Conservation (phyloP, 2,888 invertebrate species). For the Danaus chrysippus region DNA sequence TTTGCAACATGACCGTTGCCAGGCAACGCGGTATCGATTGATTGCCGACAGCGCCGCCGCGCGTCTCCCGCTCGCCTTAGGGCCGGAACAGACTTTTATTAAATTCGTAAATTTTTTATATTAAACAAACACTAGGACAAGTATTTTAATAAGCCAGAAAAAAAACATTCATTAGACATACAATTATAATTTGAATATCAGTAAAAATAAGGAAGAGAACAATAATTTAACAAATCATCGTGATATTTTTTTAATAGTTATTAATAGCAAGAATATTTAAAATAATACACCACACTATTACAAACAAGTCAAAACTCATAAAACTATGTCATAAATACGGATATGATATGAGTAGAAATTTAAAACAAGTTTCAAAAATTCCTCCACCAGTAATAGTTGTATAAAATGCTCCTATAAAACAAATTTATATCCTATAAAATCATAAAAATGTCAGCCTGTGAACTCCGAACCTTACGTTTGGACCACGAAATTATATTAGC, state of each 20-base stretch:
- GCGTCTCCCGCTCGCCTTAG: constrained; percentile 39
- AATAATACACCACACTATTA: too few relatives aligned
- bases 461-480: constrained; percentile 41
- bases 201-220: too few relatives aligned
- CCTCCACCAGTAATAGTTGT: constrained; percentile 13
- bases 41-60: constrained; percentile 60
- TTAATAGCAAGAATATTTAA: too few relatives aligned
- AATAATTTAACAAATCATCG: too few relatives aligned
- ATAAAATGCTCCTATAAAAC: constrained; percentile 19
- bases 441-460: constrained; percentile 34
- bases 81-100: constrained; percentile 36
- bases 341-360: too few relatives aligned
- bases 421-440: constrained; percentile 23
- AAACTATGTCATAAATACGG: too few relatives aligned
- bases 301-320: too few relatives aligned
- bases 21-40: constrained; percentile 75
- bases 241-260: too few relatives aligned
- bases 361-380: background rate
- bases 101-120: constrained; percentile 10
- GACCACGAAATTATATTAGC: constrained; percentile 62
- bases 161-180: too few relatives aligned
- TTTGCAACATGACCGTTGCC: constrained; percentile 78
- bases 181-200: too few relatives aligned
- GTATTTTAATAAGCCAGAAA: too few relatives aligned
- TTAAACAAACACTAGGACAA: too few relatives aligned